Evolutionary conservation across 2,888 invertebrate species (phyloP), one percentile per base, ranked within the genome.

Genomic region (Lacanobia oleracea): DNA sequence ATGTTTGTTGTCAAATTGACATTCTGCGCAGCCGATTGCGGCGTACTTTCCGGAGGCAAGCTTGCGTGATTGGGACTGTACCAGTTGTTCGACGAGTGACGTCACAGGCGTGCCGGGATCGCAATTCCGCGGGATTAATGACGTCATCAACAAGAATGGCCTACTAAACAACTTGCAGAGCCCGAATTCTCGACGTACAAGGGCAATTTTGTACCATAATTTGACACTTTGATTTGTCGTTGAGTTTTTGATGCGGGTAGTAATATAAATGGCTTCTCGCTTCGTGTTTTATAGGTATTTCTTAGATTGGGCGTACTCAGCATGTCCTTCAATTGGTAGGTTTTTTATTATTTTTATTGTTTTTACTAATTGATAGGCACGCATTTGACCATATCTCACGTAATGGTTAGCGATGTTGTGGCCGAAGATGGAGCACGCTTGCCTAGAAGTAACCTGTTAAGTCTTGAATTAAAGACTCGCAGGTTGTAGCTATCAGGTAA

Each of bases 81-180:
- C 53, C 21, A 27, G 45, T 51, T 56, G 72, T 59, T 75, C 63
- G 77, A 67, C 62, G 75, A 60, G 72, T 86, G 81, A 84, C 81
- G 80, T 85, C 78, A 85, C 77, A 53, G 57, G 61, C 78, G 78
- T 86, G 77, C 75, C 76, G 48, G 80, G 37, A 66, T 77, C 77
- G 79, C 75, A 80, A 82, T 85, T 77, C 69, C 64, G 80, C 61
- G 67, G 80, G 79, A 85, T 87, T 86, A 84, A 86, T 87, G 87
- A 82, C 79, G 81, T 83, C 87, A 87, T 84, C 80, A 83, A 83
- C 74, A 73, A 77, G 61, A 82, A 86, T 82, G 73, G 79, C 81
- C 75, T 75, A 82, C 80, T 82, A 78, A 85, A 87, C 67, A 83
- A 84, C 68, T 80, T 70, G 64, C 73, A 63, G 67, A 69, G 67